Percentiles rank a stretch among this genome's conserved stretches.
Conservation (phyloP, 2,797 vertebrate genomes). For the Neomorphus geoffroyi region DNA sequence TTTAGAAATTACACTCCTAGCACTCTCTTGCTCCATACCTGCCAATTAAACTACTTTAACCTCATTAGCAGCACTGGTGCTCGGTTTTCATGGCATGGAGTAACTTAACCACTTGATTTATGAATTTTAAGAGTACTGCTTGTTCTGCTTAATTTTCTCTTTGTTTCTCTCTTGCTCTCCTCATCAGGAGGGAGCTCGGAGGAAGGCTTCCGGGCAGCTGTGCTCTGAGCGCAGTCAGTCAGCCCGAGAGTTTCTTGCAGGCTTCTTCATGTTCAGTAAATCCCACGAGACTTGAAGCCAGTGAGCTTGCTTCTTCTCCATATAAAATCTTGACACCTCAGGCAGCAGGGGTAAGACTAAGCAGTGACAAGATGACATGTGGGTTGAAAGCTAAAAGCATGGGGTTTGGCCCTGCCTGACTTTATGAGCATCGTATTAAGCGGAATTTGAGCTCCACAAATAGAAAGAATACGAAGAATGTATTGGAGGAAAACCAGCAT, state of each 20-base stretch:
- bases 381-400: slow-evolving; percentile 9
- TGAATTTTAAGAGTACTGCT: not conserved
- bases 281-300: not conserved
- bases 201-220: not conserved
- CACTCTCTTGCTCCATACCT: slow-evolving; percentile 8
- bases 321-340: slow-evolving; percentile 8
- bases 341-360: not conserved
- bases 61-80: slow-evolving; percentile 38
- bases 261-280: not conserved
- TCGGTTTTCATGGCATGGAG: slow-evolving; percentile 37
- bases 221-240: slow-evolving; percentile 15
- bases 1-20: slow-evolving; percentile 36
- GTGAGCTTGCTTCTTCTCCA: slow-evolving; percentile 10
- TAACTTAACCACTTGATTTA: slow-evolving; percentile 51
- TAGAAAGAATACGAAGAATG: not conserved
- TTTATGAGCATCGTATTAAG: not conserved
- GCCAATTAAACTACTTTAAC: slow-evolving; percentile 64
- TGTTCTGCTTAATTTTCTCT: not conserved
- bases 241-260: not conserved
- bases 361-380: not conserved
- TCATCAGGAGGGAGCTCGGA: not conserved
- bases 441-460: not conserved
- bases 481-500: not conserved
- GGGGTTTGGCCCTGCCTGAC: not conserved
- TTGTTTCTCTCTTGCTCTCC: not conserved